Evolutionary conservation across 2,113 vertebrate genomes (phyloP).

Genomic region (Lipotes vexillifer): DNA sequence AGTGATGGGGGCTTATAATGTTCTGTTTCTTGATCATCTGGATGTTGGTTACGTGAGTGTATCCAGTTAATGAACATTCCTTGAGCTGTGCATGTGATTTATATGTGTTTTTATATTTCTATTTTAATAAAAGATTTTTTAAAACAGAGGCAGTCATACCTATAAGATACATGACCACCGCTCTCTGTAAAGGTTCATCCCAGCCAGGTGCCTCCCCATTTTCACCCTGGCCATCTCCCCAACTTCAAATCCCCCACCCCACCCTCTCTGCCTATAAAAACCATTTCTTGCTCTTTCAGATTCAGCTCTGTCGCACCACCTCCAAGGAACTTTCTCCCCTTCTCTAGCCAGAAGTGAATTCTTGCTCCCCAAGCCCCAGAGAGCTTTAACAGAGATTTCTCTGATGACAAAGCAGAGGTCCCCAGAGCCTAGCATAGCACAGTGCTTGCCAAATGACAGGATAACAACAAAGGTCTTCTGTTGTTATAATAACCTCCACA

Average conservation of each 20-base stretch:
- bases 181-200: not conserved
- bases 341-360: not conserved
- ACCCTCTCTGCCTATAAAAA: not conserved
- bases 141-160: not conserved
- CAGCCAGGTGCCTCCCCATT: not conserved
- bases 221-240: not conserved
- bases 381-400: not conserved
- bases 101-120: not conserved
- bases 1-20: rapidly evolving
- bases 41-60: not conserved
- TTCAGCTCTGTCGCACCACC: not conserved
- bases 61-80: not conserved
- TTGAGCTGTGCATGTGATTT: not conserved
- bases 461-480: not conserved
- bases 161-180: not conserved
- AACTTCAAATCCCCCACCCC: not conserved
- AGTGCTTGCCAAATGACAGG: rapidly evolving
- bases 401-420: not conserved
- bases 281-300: not conserved
- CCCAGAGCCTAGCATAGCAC: not conserved
- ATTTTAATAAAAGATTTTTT: not conserved
- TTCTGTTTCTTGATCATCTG: not conserved
- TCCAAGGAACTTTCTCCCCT: not conserved
- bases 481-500: not conserved
- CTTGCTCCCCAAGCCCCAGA: not conserved